Evolutionary conservation across 2,113 vertebrate species (phyloP).

Genomic region (Catharus minimus): DNA sequence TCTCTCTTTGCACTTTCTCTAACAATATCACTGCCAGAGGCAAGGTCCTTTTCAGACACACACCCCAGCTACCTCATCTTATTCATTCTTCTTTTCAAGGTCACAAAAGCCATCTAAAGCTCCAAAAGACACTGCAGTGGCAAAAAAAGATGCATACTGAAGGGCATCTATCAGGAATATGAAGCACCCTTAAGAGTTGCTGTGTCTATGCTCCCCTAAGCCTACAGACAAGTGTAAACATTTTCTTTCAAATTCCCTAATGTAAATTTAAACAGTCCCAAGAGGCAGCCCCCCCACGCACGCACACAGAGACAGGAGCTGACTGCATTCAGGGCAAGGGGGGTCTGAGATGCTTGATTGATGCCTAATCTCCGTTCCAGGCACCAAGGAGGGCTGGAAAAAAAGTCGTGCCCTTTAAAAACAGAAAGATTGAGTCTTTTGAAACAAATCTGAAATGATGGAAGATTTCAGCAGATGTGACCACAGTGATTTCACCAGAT

Average conservation of each 20-base stretch:
- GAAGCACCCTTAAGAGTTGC: not conserved
- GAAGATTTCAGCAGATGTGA: constrained; percentile 64
- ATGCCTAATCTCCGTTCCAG: not conserved
- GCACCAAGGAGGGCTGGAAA: constrained; percentile 14
- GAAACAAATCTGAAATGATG: constrained; percentile 61
- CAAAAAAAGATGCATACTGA: not conserved
- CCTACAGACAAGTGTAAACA: not conserved
- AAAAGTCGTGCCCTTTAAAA: constrained; percentile 28
- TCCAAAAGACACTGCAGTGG: not conserved
- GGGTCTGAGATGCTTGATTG: not conserved
- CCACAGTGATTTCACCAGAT: constrained; percentile 52
- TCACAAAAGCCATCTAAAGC: not conserved
- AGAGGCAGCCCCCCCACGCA: not conserved
- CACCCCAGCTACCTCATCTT: not conserved
- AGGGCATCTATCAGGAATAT: not conserved
- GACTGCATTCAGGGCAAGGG: not conserved
- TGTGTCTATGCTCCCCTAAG: not conserved
- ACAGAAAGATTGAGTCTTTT: constrained; percentile 47
- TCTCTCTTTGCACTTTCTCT: not conserved
- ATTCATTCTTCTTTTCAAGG: not conserved
- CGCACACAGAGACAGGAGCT: not conserved
- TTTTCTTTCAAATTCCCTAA: constrained; percentile 1
- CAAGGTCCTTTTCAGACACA: constrained; percentile 6
- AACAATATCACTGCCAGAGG: not conserved
- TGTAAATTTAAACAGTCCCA: not conserved